Evolutionary conservation across 1,140 invertebrate species (phyloP).

Genomic region (Pantala flavescens): DNA sequence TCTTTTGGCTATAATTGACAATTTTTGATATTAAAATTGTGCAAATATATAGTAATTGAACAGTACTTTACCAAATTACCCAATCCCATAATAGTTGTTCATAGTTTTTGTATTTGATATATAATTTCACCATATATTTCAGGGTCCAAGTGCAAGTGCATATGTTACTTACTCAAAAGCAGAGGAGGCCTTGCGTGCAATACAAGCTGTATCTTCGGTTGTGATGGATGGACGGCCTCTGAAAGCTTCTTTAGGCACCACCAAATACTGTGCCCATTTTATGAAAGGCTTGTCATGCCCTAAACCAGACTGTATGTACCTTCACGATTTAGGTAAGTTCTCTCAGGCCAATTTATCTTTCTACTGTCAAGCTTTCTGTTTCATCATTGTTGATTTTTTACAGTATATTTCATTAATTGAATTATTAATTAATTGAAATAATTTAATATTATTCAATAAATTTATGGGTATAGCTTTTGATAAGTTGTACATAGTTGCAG

Average conservation of each 20-base stretch:
- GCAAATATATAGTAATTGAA: too few relatives aligned
- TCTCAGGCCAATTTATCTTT: conserved; percentile 13
- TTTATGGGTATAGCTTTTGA: too few relatives aligned
- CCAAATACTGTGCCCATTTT: conserved; percentile 99
- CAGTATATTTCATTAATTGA: background rate
- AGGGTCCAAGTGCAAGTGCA: conserved; percentile 88
- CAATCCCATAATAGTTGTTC: too few relatives aligned
- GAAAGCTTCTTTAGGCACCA: conserved; percentile 96
- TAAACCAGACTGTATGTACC: conserved; percentile 98
- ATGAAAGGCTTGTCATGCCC: conserved; percentile 95
- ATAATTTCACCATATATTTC: conserved; percentile 25
- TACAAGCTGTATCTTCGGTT: conserved; percentile 94
- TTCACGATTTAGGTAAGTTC: conserved; percentile 82
- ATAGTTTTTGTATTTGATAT: too few relatives aligned
- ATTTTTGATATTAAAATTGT: too few relatives aligned
- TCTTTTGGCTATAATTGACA: too few relatives aligned
- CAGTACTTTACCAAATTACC: too few relatives aligned
- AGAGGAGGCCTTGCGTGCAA: conserved; percentile 92
- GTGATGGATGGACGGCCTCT: conserved; percentile 88
- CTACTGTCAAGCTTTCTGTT: background rate
- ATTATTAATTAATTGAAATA: too few relatives aligned
- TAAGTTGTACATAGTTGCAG: too few relatives aligned
- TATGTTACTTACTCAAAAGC: conserved; percentile 94
- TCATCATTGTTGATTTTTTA: background rate
- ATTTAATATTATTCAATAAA: too few relatives aligned